Conservation (phyloP, 1,140 invertebrate species). For the Nixonia krombeini region DNA sequence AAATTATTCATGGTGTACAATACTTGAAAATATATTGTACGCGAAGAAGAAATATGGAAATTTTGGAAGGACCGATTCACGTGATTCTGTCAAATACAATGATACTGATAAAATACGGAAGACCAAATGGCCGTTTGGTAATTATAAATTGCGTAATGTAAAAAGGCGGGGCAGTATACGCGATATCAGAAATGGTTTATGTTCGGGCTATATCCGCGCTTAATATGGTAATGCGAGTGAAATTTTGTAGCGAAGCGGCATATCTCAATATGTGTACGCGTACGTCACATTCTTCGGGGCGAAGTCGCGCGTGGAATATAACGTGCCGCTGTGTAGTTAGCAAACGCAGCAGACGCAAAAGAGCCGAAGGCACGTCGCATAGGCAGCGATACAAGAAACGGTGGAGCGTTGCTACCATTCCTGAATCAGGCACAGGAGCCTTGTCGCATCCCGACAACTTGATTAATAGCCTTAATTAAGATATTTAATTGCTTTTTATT, state of each 20-base stretch:
- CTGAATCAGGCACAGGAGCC: conserved; percentile 60
- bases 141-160: too few relatives aligned
- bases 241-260: conserved; percentile 19
- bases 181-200: too few relatives aligned
- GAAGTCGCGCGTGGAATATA: conserved; percentile 47
- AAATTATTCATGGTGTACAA: too few relatives aligned
- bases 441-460: conserved; percentile 60
- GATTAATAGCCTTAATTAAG: conserved; percentile 72
- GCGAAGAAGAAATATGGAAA: too few relatives aligned
- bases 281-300: conserved; percentile 48
- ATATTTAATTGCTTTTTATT: conserved; percentile 71
- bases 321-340: conserved; percentile 46
- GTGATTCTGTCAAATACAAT: too few relatives aligned
- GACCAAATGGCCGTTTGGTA: too few relatives aligned
- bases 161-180: too few relatives aligned
- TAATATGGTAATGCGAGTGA: background rate
- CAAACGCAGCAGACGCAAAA: conserved; percentile 20
- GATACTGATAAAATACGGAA: too few relatives aligned
- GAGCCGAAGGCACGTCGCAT: conserved; percentile 17
- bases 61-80: too few relatives aligned
- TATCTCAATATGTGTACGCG: conserved; percentile 44
- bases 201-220: too few relatives aligned
- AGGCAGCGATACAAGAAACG: conserved; percentile 56
- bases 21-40: too few relatives aligned
- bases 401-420: conserved; percentile 59